A percentile compares a stretch with the other conserved stretches of the same genome.
Evolutionary conservation across 2,113 vertebrate genomes (phyloP).

Genomic region (Okapia johnstoni): DNA sequence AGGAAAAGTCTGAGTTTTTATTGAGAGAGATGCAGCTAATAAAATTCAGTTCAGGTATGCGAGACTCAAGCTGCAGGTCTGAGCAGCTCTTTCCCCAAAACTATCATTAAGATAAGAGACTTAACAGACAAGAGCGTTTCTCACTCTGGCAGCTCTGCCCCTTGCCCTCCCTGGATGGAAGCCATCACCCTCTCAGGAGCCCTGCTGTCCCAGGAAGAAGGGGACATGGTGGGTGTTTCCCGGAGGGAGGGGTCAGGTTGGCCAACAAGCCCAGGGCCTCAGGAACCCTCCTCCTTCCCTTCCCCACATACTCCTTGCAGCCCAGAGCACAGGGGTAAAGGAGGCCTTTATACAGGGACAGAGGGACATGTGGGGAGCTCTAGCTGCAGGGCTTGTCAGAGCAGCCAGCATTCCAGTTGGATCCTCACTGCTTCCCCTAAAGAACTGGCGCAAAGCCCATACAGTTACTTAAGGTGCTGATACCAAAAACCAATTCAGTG

Average conservation of each 20-base stretch:
- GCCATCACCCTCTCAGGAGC: not conserved
- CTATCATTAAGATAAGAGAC: not conserved
- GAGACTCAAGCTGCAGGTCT: not conserved
- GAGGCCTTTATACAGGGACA: accelerated
- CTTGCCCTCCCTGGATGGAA: not conserved
- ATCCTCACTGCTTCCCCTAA: not conserved
- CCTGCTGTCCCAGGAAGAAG: not conserved
- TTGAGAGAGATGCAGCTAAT: not conserved
- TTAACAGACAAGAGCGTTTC: not conserved
- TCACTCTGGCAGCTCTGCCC: not conserved
- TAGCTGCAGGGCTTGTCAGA: not conserved
- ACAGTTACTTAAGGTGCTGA: not conserved
- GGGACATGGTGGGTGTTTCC: not conserved
- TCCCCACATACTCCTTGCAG: not conserved
- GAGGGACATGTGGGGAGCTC: too few species aligned
- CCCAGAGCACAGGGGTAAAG: not conserved
- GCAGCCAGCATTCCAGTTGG: not conserved
- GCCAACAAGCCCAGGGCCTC: not conserved
- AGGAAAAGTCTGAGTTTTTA: not conserved
- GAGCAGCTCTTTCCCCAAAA: not conserved
- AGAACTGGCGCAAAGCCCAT: not conserved
- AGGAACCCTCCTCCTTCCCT: not conserved
- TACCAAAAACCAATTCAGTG: not conserved
- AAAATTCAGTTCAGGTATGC: not conserved
- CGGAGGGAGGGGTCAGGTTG: not conserved